Evolutionary conservation across 2,888 invertebrate genomes (phyloP).

Genomic region (Iselma pallidipennis): DNA sequence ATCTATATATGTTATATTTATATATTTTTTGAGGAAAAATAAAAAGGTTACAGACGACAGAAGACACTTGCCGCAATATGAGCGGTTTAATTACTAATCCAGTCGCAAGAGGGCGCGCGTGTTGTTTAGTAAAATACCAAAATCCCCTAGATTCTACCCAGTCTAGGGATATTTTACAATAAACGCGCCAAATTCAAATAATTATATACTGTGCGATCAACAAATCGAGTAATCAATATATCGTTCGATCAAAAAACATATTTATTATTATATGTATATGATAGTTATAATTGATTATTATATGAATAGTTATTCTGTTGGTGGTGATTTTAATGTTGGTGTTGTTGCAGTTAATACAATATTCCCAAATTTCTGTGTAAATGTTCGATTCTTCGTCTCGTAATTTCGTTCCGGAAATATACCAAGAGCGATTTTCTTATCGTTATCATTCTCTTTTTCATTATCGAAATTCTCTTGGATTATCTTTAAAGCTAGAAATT

Average conservation of each 20-base stretch:
- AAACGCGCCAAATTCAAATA: not conserved
- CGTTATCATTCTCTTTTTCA: constrained; percentile 54
- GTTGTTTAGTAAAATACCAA: too few relatives aligned
- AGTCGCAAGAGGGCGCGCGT: not conserved
- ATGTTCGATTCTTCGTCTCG: not conserved
- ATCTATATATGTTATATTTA: constrained; percentile 26
- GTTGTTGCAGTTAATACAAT: constrained; percentile 15
- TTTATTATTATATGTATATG: too few relatives aligned
- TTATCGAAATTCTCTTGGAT: constrained; percentile 67
- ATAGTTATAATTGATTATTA: too few relatives aligned
- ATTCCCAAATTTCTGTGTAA: constrained; percentile 22
- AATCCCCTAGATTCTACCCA: too few relatives aligned
- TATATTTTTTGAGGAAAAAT: constrained; percentile 45
- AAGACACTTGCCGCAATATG: constrained; percentile 52
- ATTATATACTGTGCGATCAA: not conserved
- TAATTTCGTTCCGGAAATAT: not conserved
- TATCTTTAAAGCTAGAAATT: constrained; percentile 66
- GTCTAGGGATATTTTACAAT: not conserved
- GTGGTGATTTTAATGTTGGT: not conserved
- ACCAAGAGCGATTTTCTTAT: not conserved
- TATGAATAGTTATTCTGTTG: not conserved
- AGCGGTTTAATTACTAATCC: constrained; percentile 14
- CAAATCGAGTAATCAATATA: too few relatives aligned
- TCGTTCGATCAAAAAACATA: too few relatives aligned
- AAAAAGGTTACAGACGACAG: constrained; percentile 49